phyloP scores from a whole-genome alignment of 1,140 invertebrate genomes.

The Periplaneta americana region DNA sequence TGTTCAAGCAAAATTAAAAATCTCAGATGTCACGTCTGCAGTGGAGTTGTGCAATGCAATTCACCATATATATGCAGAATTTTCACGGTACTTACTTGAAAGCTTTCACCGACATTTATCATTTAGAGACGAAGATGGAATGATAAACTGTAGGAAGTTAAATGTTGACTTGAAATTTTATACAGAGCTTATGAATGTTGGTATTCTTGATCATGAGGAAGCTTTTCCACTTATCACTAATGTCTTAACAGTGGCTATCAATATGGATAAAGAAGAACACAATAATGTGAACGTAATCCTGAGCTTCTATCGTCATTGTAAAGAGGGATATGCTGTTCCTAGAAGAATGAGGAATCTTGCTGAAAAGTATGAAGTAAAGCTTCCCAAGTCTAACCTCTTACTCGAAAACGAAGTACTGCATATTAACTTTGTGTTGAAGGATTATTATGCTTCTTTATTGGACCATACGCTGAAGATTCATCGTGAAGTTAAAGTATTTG shows the following conservation, averaged over 20 bases:
- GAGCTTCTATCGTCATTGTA: constrained; percentile 93
- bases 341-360: constrained; percentile 55
- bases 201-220: constrained; percentile 86
- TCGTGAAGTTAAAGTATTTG: constrained; percentile 68
- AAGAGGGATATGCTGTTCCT: constrained; percentile 90
- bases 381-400: constrained; percentile 72
- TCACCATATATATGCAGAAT: constrained; percentile 87
- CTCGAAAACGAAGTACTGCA: constrained; percentile 82
- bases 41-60: constrained; percentile 80
- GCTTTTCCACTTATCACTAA: constrained; percentile 78
- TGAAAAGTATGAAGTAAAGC: constrained; percentile 49
- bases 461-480: constrained; percentile 69
- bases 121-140: constrained; percentile 76
- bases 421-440: constrained; percentile 73
- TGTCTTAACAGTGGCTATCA: constrained; percentile 77
- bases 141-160: constrained; percentile 83
- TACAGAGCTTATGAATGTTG: constrained; percentile 83
- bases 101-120: constrained; percentile 85
- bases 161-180: constrained; percentile 90
- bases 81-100: constrained; percentile 79
- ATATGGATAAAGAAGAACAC: constrained; percentile 89
- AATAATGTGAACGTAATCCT: constrained; percentile 89
- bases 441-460: constrained; percentile 82
- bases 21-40: constrained; percentile 83
- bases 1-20: constrained; percentile 88